Evolutionary conservation across 2,888 invertebrate genomes (phyloP).

Genomic region (Pimpla rufipes): DNA sequence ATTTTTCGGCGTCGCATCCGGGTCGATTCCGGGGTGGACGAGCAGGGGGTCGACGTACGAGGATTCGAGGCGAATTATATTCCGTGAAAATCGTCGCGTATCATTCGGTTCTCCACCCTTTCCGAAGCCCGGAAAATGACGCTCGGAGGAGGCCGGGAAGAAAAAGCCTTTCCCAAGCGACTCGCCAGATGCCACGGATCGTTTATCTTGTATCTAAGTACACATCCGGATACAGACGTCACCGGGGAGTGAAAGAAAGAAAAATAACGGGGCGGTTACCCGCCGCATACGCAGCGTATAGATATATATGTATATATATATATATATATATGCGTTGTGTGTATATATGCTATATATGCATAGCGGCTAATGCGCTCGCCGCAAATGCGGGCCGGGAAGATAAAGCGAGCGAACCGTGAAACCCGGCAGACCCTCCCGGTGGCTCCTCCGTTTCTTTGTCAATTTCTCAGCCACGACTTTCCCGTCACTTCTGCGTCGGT

Average conservation of each 20-base stretch:
- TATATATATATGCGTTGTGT: too few relatives aligned
- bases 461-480: conserved; percentile 9
- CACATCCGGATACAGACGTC: conserved; percentile 62
- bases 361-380: conserved; percentile 42
- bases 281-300: conserved; percentile 12
- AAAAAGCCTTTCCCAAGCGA: conserved; percentile 28
- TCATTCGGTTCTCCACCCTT: neutral
- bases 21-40: too few relatives aligned
- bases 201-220: conserved; percentile 53
- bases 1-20: neutral
- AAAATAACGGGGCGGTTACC: conserved; percentile 45
- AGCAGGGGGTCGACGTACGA: too few relatives aligned
- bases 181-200: conserved; percentile 37
- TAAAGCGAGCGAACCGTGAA: conserved; percentile 30
- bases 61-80: neutral
- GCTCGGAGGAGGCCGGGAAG: neutral
- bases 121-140: neutral
- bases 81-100: neutral
- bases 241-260: conserved; percentile 52
- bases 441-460: conserved; percentile 4
- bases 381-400: conserved; percentile 42
- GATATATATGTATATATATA: too few relatives aligned
- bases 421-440: neutral
- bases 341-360: too few relatives aligned
- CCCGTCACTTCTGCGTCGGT: neutral